Base-by-base conservation (phyloP, 2,797 vertebrate species). In the Silurus lanzhouensis region DNA sequence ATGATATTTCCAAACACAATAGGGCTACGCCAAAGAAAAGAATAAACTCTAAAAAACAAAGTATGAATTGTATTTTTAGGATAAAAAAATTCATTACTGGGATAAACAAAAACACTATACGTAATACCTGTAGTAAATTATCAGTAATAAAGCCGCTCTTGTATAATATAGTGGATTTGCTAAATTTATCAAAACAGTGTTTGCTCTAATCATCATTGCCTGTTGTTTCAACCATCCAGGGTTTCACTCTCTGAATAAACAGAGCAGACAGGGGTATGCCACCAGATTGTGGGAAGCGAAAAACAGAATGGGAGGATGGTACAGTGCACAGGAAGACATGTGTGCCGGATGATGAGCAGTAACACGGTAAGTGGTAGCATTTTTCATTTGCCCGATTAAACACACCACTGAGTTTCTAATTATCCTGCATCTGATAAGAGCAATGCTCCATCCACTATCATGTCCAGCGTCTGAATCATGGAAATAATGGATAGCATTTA, bases 351-450 rank as follows among this genome's bases (percentile, higher is more conserved):
- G 77, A 88, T 61, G 75, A 70, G 83, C 84, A 76, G 84, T 81
- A 87, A 83, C 84, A 64, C 84, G 70, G 83, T 77, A 77, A 88
- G 86, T 13, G 77, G 87, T 83, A 83, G 76, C 76, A 63, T 78
- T 86, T 89, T 87, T 88, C 84, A 89, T 88, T 85, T 89, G 83
- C 87, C 75, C 52, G 63, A 87, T 89, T 85, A 88, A 91, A 89
- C 76, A 85, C 71, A 76, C 82, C 57, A 52, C 88, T 88, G 88
- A 76, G 90, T 92, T 90, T 91, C 57, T 88, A 91, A 91, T 93
- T 93, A 91, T 89, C 91, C 89, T 81, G 22, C 77, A 55, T 90
- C 90, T 90, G 92, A 91, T 92, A 91, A 91, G 80, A 87, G 63
- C 80, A 84, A 83, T 82, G 86, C 68, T 58, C 77, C 77, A 87